Conservation (phyloP, 2,113 vertebrate genomes). For the Archocentrus centrarchus region DNA sequence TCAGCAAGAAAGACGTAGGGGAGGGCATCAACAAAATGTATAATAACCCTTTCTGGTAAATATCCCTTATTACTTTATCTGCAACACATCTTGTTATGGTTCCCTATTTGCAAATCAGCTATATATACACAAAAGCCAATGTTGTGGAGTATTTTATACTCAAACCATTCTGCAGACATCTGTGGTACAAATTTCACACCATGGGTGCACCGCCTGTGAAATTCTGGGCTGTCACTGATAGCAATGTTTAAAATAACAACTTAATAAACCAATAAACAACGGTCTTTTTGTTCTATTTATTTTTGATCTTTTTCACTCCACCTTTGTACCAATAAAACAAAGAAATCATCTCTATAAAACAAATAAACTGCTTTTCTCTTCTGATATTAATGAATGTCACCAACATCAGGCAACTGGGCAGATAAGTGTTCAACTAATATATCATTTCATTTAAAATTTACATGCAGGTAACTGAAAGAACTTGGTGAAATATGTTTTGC, state of each 20-base stretch:
- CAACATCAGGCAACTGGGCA: too few species aligned
- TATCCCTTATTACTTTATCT: background rate
- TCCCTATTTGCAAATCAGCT: background rate
- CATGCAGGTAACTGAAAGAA: background rate
- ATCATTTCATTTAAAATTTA: background rate
- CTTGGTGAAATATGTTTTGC: background rate
- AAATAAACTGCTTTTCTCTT: too few species aligned
- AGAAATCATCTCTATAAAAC: too few species aligned
- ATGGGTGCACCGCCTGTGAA: background rate
- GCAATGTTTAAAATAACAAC: background rate
- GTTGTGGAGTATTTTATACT: background rate
- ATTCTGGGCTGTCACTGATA: background rate
- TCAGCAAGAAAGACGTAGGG: background rate
- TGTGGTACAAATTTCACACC: background rate
- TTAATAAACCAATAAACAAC: background rate
- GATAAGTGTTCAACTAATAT: too few species aligned
- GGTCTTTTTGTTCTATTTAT: too few species aligned
- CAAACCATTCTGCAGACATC: background rate
- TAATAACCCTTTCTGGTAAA: background rate
- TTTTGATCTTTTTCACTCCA: too few species aligned
- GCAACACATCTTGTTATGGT: background rate
- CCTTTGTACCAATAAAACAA: too few species aligned
- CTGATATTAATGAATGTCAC: too few species aligned
- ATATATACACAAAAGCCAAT: background rate
- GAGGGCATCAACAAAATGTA: background rate